A percentile compares a stretch with the other conserved stretches of the same genome.
Evolutionary conservation across 2,797 vertebrate species (phyloP).

Genomic region (Echiichthys vipera): DNA sequence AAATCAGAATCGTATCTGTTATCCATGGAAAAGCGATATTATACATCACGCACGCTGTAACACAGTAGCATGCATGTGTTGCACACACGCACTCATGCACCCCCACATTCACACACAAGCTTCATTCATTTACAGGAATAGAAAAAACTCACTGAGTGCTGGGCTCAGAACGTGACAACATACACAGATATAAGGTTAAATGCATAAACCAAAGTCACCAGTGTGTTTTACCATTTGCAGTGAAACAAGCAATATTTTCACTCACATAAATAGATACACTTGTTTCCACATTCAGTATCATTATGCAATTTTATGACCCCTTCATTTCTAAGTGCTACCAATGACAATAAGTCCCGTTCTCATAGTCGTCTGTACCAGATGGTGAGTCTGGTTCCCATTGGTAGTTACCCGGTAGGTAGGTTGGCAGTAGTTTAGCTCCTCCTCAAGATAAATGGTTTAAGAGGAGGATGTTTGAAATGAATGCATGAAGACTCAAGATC

Average conservation of each 20-base stretch:
- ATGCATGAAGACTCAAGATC: constrained; percentile 9
- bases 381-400: constrained; percentile 59
- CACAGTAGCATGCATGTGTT: constrained; percentile 74
- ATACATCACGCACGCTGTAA: constrained; percentile 64
- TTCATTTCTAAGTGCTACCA: constrained; percentile 60
- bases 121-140: constrained; percentile 65
- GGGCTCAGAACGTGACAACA: constrained; percentile 63
- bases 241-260: constrained; percentile 73
- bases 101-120: constrained; percentile 58
- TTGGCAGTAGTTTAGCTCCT: constrained; percentile 81
- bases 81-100: constrained; percentile 24
- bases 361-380: constrained; percentile 33
- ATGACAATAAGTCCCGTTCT: constrained; percentile 37
- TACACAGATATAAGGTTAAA: constrained; percentile 71
- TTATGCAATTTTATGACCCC: constrained; percentile 16
- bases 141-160: constrained; percentile 69
- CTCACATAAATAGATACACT: constrained; percentile 69
- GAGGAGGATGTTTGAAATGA: constrained; percentile 43
- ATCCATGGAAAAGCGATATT: constrained; percentile 58
- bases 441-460: constrained; percentile 24
- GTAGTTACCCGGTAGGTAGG: constrained; percentile 74
- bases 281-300: constrained; percentile 74
- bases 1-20: constrained; percentile 40
- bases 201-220: constrained; percentile 77
- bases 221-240: constrained; percentile 71